A percentile compares a stretch with the other conserved stretches of the same genome.
Conservation (phyloP, 1,140 invertebrate species). For the Sarcophaga peregrina region DNA sequence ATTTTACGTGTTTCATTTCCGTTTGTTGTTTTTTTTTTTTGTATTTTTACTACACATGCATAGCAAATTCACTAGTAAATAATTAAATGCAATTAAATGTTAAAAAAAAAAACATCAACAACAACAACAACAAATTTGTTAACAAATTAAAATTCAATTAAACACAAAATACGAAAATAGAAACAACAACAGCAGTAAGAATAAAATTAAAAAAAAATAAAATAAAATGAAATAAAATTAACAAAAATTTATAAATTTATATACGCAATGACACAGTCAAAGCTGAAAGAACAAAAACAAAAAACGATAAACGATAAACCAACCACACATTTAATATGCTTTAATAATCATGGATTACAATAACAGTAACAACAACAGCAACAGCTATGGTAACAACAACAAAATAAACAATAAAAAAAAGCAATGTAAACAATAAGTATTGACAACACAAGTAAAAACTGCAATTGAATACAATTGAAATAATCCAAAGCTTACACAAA, state of each 20-base stretch:
- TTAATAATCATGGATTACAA: conserved; percentile 34
- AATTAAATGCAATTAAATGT: conserved; percentile 42
- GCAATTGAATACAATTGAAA: conserved; percentile 11
- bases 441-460: background rate
- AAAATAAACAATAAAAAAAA: too few relatives aligned
- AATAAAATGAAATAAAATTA: background rate
- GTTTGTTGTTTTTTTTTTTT: background rate
- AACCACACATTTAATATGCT: conserved; percentile 41
- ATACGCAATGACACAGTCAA: background rate
- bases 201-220: background rate
- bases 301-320: conserved; percentile 1
- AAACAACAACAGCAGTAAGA: background rate
- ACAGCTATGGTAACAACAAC: too few relatives aligned
- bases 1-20: background rate
- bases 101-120: conserved; percentile 23
- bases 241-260: background rate
- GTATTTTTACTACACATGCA: background rate
- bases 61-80: conserved; percentile 36
- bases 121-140: conserved; percentile 20
- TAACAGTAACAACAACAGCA: background rate
- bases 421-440: background rate
- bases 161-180: background rate
- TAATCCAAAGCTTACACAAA: conserved; percentile 19
- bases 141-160: conserved; percentile 41
- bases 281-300: background rate